Percentiles rank a stretch among this genome's conserved stretches.
Conservation (phyloP, 2,797 vertebrate genomes). For the Martes flavigula region DNA sequence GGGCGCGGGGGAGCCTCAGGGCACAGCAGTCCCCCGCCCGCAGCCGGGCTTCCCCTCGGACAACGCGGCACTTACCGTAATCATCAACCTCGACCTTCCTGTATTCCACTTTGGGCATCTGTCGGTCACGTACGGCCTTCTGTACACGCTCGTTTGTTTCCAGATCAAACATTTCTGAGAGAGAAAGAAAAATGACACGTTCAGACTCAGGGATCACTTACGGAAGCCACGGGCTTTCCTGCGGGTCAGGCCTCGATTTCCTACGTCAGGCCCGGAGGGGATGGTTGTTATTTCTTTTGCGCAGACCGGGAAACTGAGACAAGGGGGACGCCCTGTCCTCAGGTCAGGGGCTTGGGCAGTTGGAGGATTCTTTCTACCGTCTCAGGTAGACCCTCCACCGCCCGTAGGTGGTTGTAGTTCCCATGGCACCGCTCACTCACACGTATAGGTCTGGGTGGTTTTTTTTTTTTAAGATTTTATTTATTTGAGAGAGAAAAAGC, state of each 20-base stretch:
- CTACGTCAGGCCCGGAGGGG: rapidly evolving
- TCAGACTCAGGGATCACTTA: background rate
- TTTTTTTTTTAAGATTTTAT: background rate
- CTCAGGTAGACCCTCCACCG: rapidly evolving
- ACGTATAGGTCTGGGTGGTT: rapidly evolving
- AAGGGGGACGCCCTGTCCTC: rapidly evolving
- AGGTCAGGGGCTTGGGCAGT: rapidly evolving
- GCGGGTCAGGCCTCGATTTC: background rate
- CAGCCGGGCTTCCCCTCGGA: background rate
- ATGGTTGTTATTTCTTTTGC: rapidly evolving
- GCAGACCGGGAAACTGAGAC: background rate
- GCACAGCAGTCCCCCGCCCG: background rate
- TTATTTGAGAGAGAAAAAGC: background rate
- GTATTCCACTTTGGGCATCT: conserved; percentile 95
- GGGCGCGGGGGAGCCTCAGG: background rate
- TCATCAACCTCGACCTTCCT: conserved; percentile 90
- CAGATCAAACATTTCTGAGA: conserved; percentile 93
- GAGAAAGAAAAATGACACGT: background rate
- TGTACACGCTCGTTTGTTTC: conserved; percentile 92
- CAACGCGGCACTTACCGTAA: conserved; percentile 89
- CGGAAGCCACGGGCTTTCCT: rapidly evolving
- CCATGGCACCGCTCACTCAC: rapidly evolving
- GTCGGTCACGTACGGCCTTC: conserved; percentile 87
- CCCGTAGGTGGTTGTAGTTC: rapidly evolving
- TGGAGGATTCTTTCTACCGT: rapidly evolving